Evolutionary conservation across 2,797 vertebrate species (phyloP).

Genomic region (Smutsia gigantea): DNA sequence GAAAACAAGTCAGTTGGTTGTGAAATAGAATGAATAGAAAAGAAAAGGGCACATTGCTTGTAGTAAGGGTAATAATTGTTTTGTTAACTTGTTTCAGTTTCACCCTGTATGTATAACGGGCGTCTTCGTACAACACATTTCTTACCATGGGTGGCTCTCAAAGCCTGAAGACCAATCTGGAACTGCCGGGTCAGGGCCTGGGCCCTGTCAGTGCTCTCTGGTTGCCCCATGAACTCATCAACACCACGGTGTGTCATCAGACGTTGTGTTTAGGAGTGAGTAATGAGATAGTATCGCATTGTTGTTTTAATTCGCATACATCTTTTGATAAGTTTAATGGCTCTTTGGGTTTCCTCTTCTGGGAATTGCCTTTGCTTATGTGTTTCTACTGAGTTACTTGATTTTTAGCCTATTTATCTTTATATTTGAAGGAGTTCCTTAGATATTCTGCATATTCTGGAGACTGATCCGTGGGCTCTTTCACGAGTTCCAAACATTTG

Average conservation of each 20-base stretch:
- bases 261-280: background rate
- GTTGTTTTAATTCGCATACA: background rate
- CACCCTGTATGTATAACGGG: background rate
- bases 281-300: background rate
- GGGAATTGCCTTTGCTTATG: background rate
- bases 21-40: background rate
- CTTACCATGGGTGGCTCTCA: background rate
- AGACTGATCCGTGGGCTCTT: background rate
- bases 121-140: background rate
- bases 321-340: background rate
- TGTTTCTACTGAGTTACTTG: background rate
- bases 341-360: background rate
- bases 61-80: background rate
- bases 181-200: background rate
- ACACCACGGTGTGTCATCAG: no score
- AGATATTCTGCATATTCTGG: background rate
- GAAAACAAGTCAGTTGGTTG: background rate
- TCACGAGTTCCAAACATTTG: background rate
- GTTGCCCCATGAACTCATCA: background rate
- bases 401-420: background rate
- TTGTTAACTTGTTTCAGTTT: background rate
- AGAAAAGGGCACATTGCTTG: background rate
- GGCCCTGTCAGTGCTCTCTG: background rate
- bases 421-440: background rate
- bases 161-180: no score